Evolutionary conservation across 2,888 invertebrate species (phyloP).

Genomic region (Sarcophaga variegata): DNA sequence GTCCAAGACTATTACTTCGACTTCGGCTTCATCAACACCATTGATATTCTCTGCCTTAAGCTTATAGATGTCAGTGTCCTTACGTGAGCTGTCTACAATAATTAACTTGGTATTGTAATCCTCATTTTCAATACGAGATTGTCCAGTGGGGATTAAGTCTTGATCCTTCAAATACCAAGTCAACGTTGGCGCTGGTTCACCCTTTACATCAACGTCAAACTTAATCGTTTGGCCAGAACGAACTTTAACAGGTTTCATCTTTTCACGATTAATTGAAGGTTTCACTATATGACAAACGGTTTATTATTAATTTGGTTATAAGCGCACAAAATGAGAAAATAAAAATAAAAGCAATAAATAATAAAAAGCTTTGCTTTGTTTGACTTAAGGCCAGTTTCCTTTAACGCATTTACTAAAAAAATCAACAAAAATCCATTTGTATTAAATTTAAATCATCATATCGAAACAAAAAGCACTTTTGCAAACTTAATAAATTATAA

Average conservation of each 20-base stretch:
- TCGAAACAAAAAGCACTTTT: conserved; percentile 24
- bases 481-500: background rate
- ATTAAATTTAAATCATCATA: background rate
- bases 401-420: conserved; percentile 8
- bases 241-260: conserved; percentile 92
- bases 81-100: conserved; percentile 90
- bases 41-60: conserved; percentile 96
- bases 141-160: conserved; percentile 86
- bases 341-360: background rate
- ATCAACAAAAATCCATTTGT: background rate
- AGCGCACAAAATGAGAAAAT: background rate
- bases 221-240: conserved; percentile 95
- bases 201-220: conserved; percentile 96
- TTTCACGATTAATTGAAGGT: conserved; percentile 97
- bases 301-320: background rate
- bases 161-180: conserved; percentile 86
- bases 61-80: conserved; percentile 94
- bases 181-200: conserved; percentile 97
- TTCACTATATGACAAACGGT: conserved; percentile 86
- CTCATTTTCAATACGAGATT: conserved; percentile 91
- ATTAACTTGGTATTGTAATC: conserved; percentile 95
- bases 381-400: conserved; percentile 39
- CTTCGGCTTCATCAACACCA: conserved; percentile 95
- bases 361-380: conserved; percentile 61
- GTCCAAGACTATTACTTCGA: conserved; percentile 94